These are phyloP conservation scores for Myotis myotis DNA, from an alignment of 2,797 vertebrate species.

Conservation along the genomic window DNA sequence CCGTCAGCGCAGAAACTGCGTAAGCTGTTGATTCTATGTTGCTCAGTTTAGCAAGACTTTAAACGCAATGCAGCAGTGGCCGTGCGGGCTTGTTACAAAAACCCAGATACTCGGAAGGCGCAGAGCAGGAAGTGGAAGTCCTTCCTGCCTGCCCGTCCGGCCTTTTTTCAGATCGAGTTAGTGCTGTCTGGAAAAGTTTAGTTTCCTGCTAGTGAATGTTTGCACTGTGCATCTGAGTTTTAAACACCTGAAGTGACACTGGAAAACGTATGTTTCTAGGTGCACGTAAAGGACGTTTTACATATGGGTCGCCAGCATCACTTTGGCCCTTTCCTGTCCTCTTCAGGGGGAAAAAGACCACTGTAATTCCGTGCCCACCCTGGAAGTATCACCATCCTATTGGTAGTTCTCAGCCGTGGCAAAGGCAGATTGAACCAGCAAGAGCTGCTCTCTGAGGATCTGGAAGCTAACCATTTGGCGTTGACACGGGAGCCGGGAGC, in stretches of 20 bases:
- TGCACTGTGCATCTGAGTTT: neutral
- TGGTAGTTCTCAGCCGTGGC: neutral
- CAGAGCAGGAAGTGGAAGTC: neutral
- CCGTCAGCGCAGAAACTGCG: rapidly evolving
- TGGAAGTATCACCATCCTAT: neutral
- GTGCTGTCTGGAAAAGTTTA: neutral
- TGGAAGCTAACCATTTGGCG: neutral
- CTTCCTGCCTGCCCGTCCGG: neutral
- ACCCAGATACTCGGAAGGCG: neutral
- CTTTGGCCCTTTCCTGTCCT: neutral
- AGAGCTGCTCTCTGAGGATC: neutral
- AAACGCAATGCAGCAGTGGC: neutral
- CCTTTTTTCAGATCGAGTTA: neutral
- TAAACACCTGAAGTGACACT: neutral
- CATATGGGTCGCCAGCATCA: neutral
- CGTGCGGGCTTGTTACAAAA: neutral
- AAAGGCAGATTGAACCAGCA: neutral
- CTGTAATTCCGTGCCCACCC: neutral
- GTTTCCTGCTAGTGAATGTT: neutral
- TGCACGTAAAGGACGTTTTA: neutral
- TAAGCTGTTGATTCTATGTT: neutral
- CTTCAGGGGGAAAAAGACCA: neutral
- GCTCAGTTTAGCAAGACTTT: neutral
- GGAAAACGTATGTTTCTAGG: neutral
- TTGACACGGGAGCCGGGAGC: neutral